Evolutionary conservation across 2,888 invertebrate species (phyloP), one percentile per base, ranked within the genome.

Genomic region (Malachius bipustulatus): DNA sequence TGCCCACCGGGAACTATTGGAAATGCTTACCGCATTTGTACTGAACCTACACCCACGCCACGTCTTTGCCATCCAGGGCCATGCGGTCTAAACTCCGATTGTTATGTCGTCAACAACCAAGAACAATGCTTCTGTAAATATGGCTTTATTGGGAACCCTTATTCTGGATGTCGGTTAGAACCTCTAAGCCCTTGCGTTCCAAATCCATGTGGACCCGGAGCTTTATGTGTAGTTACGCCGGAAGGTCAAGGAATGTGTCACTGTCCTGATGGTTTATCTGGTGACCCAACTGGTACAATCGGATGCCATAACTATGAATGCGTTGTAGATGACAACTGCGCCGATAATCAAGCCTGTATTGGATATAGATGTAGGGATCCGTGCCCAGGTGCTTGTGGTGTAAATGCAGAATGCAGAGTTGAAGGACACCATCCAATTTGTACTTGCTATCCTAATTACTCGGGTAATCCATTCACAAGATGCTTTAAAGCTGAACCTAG

Each of bases 251-350:
- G 78, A 2, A 62, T 77, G 42, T 88, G 87, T 50, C 67, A 69
- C 24, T 88, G 87, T 53, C 73, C 76, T 4, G 72, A 75, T 39
- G 84, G 85, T 13, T 73, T 79, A 49, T 73, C 76, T 14, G 85
- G 85, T 11, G 79, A 85, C 60, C 82, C 87, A 13, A 76, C 76
- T 14, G 75, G 80, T 38, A 53, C 68, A 2, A 65, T 66, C 30
- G 84, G 84, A 4, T 85, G 85, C 48, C 75, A 75, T 45, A 75
- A 79, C n/a, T 76, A 77, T 40, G 83, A 85, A 64, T 88, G 88
- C 59, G 75, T 77, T 52, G 70, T 77, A 13, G 83, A 89, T 53
- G 75, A 77, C 35, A 85, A 87, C 55, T 89, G 89, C 55, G 66
- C 74, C 13, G 57, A 66, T 36, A 70, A 73, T 48, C 73, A 74